Evolutionary conservation across 2,797 vertebrate species (phyloP).

Genomic region (Bovichtus diacanthus): DNA sequence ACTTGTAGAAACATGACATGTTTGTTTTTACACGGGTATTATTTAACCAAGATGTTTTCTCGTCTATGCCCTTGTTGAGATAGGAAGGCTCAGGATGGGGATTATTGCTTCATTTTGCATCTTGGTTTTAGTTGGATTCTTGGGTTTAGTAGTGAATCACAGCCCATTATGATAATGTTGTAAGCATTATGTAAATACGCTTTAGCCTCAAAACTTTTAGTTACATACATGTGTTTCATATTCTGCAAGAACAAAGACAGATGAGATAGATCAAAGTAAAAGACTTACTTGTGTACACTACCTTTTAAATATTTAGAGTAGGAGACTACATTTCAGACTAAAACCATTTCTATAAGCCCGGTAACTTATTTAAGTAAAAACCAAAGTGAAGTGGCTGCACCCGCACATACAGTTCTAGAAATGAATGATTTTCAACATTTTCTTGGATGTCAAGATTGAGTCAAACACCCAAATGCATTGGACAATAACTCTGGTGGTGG

Average conservation of each 20-base stretch:
- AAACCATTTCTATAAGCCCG: background rate
- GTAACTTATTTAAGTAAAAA: background rate
- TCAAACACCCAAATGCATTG: no score
- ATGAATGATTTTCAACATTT: no score
- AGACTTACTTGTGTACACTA: background rate
- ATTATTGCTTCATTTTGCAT: background rate
- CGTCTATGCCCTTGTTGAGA: constrained; percentile 10
- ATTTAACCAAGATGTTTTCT: constrained; percentile 35
- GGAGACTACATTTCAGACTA: background rate
- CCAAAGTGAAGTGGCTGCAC: background rate
- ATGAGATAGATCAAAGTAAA: background rate
- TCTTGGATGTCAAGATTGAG: no score
- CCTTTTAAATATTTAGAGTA: background rate
- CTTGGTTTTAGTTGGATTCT: background rate
- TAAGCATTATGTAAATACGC: background rate
- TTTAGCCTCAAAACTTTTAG: background rate
- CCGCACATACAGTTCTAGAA: no score
- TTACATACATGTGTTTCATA: background rate
- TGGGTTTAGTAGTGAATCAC: background rate
- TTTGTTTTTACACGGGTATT: constrained; percentile 49
- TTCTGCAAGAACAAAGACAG: background rate
- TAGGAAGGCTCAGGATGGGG: background rate
- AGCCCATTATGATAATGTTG: background rate
- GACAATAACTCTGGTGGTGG: background rate
- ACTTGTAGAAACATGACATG: constrained; percentile 33